A percentile compares a stretch with the other conserved stretches of the same genome.
These are phyloP conservation scores for Aphidoletes aphidimyza DNA, from an alignment of 2,888 invertebrate species.

Conservation along the genomic window DNA sequence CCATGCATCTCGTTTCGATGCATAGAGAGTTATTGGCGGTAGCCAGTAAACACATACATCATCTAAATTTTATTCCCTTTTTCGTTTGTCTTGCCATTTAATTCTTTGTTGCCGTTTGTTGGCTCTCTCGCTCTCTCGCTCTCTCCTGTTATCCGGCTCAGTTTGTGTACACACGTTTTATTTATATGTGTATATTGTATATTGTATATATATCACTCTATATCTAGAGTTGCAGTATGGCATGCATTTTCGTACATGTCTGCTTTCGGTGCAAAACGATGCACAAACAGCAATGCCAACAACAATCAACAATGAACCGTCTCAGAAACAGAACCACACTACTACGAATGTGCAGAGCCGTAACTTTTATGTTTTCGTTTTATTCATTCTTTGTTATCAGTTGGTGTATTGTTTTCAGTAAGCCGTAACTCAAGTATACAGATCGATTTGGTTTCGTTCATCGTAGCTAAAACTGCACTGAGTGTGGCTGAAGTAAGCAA, in stretches of 20 bases:
- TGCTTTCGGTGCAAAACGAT: constrained; percentile 18
- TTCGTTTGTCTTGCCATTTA: constrained; percentile 32
- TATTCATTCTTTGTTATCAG: constrained; percentile 54
- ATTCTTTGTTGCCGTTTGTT: constrained; percentile 29
- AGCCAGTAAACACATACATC: constrained; percentile 15
- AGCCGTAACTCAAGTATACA: constrained; percentile 51
- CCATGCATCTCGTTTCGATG: background rate
- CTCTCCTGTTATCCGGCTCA: background rate
- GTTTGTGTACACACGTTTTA: constrained; percentile 39
- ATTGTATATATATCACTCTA: no score
- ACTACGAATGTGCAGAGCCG: background rate
- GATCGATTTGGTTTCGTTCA: background rate
- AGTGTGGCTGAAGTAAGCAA: background rate
- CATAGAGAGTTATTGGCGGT: background rate
- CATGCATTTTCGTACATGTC: constrained; percentile 38
- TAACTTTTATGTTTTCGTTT: constrained; percentile 53
- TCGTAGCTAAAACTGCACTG: constrained; percentile 28
- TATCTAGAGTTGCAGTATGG: no score
- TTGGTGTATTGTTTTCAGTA: constrained; percentile 43
- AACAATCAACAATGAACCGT: background rate
- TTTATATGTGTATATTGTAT: no score
- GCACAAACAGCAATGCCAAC: background rate
- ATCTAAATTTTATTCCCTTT: constrained; percentile 36
- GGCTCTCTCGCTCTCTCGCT: no score
- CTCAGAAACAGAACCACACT: background rate